Base-by-base conservation (phyloP, 2,113 vertebrate species). In the Elaphurus davidianus region DNA sequence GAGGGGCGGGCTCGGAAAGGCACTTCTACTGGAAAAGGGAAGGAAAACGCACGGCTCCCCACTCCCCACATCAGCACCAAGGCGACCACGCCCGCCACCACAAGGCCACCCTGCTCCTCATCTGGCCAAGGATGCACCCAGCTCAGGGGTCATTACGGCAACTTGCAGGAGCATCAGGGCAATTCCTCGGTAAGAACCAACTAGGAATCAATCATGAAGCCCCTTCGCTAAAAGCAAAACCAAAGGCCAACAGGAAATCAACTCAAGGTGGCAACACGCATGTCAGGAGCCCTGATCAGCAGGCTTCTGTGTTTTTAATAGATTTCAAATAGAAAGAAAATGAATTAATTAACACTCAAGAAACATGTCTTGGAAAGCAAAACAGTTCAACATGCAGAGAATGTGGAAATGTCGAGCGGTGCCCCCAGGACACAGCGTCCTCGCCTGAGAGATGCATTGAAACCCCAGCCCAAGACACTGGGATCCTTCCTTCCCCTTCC, bases 381-480 rank as follows among this genome's bases (percentile, higher is more conserved):
- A 47, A 74, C 0, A 5, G 67, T 11, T 55, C 43, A 11, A 12
- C 50, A 57, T 9, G 16, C 81, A 15, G 67, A 62, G 33, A 45
- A 33, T 0, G 4, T 4, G 60, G 33, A 25, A 27, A 59, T 0
- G n/a, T n/a, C 0, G 0, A 15, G 21, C 0, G 0, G 33, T 0
- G 7, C 36, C 0, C 0, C 0, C 5, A 40, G 40, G 8, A 45
- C 14, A 15, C 27, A 6, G 64, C 12, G 4, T 52, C 50, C 62
- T 11, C 0, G 1, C 16, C 36, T 6, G 14, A 52, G 19, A 8
- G 36, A 30, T 12, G 30, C 45, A 6, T 2, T 8, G 50, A 21
- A 25, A 19, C 13, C 45, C 40, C 17, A 27, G 64, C 62, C 76
- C 40, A 0, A 1, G 52, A 50, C 0, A 0, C 94, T 5, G 59